phyloP scores from a whole-genome alignment of 2,797 vertebrate genomes.

The Potorous gilbertii region DNA sequence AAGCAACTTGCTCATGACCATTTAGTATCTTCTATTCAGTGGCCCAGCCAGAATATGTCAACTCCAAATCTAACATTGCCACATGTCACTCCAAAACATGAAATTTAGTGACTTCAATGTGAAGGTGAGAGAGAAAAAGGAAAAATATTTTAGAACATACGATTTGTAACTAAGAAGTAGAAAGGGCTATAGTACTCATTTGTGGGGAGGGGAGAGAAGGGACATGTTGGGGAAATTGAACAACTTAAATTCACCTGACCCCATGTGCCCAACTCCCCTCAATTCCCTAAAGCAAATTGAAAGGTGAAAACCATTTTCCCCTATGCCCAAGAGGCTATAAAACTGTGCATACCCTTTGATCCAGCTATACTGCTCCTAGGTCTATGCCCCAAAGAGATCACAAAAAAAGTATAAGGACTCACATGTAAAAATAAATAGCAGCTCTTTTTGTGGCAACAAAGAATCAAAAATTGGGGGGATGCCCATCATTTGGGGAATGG shows the following conservation, averaged over 20 bases:
- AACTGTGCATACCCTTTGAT: no score
- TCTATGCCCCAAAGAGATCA: no score
- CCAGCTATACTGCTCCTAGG: no score
- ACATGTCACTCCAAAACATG: neutral
- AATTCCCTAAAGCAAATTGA: neutral
- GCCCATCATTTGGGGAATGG: no score
- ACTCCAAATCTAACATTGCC: neutral
- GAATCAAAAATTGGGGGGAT: no score
- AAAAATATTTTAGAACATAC: neutral
- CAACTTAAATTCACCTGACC: neutral
- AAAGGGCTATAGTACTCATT: neutral
- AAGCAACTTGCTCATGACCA: neutral
- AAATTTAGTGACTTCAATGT: neutral
- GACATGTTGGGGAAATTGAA: neutral
- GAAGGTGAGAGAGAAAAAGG: neutral
- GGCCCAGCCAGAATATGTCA: neutral
- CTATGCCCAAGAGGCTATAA: no score
- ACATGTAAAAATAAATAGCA: no score
- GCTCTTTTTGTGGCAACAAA: no score
- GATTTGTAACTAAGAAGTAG: neutral
- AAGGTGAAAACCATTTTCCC: slow-evolving; percentile 90
- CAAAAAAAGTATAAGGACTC: no score
- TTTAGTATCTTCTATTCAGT: neutral
- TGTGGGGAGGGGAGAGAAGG: neutral
- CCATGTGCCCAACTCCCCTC: neutral